Percentiles rank a stretch among this genome's conserved stretches.
Evolutionary conservation across 2,797 vertebrate genomes (phyloP).

Genomic region (Thunnus albacares): DNA sequence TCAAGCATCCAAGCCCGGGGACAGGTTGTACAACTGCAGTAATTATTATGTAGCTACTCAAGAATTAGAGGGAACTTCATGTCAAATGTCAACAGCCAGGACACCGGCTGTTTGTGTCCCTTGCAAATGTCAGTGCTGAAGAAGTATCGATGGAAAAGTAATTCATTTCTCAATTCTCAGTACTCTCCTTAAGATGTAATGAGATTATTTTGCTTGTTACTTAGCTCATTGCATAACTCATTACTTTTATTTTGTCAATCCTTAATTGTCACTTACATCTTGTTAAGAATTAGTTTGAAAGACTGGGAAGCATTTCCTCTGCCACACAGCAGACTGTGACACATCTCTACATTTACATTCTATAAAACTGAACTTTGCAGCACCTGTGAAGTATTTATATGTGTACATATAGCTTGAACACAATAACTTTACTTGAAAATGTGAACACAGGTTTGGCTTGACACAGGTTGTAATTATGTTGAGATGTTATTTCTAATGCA

Average conservation of each 20-base stretch:
- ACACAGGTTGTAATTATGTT: neutral
- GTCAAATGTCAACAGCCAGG: constrained; percentile 71
- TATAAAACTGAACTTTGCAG: neutral
- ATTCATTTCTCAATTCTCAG: constrained; percentile 16
- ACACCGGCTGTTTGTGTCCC: constrained; percentile 46
- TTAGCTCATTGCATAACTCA: neutral
- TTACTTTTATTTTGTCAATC: neutral
- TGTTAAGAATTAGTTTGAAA: neutral
- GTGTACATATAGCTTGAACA: neutral
- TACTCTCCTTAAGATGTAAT: constrained; percentile 3
- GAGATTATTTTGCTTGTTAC: neutral
- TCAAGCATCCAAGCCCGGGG: constrained; percentile 67
- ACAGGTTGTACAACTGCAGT: constrained; percentile 72
- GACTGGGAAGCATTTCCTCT: neutral
- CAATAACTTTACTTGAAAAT: neutral
- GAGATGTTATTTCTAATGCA: neutral
- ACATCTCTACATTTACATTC: neutral
- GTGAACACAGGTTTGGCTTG: neutral
- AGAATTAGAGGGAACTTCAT: constrained; percentile 70
- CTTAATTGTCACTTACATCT: neutral
- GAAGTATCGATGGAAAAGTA: constrained; percentile 30
- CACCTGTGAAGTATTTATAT: neutral
- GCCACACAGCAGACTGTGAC: neutral
- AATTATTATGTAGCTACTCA: constrained; percentile 78
- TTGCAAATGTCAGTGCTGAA: constrained; percentile 59